Conservation (phyloP, 2,888 invertebrate genomes). For the Ophion costatus region DNA sequence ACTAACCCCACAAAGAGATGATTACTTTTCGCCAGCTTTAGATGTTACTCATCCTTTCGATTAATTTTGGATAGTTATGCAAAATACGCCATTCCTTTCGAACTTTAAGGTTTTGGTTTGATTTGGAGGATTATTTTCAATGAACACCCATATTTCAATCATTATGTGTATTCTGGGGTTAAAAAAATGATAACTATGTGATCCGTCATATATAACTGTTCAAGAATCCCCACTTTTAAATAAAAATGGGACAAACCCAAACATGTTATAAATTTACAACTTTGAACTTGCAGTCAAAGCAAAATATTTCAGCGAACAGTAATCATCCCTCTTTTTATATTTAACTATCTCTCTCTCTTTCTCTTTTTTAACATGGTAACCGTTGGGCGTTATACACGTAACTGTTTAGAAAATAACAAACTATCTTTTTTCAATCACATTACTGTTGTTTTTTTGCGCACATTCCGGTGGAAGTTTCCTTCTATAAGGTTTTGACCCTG, state of each 20-base stretch:
- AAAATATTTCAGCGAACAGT: not conserved
- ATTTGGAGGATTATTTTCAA: not conserved
- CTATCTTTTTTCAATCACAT: constrained; percentile 12
- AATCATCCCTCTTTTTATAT: not conserved
- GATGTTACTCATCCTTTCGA: not conserved
- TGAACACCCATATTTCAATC: not conserved
- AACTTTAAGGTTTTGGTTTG: not conserved
- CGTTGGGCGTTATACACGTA: not conserved
- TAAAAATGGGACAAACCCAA: too few species aligned
- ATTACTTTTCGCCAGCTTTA: constrained; percentile 6
- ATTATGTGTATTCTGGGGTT: too few species aligned
- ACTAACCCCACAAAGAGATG: constrained; percentile 67
- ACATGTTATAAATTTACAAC: not conserved
- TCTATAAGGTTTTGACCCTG: not conserved
- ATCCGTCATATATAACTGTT: too few species aligned
- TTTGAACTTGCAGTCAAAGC: not conserved
- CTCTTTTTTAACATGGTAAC: not conserved
- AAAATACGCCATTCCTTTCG: not conserved
- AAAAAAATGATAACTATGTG: too few species aligned
- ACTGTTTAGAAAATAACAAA: constrained; percentile 15
- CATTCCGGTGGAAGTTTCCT: constrained; percentile 46
- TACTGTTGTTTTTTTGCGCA: not conserved
- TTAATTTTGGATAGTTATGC: not conserved
- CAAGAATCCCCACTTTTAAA: too few species aligned
- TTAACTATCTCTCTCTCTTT: constrained; percentile 1